Evolutionary conservation across 2,797 vertebrate genomes (phyloP).

Genomic region (Prunella strophiata): DNA sequence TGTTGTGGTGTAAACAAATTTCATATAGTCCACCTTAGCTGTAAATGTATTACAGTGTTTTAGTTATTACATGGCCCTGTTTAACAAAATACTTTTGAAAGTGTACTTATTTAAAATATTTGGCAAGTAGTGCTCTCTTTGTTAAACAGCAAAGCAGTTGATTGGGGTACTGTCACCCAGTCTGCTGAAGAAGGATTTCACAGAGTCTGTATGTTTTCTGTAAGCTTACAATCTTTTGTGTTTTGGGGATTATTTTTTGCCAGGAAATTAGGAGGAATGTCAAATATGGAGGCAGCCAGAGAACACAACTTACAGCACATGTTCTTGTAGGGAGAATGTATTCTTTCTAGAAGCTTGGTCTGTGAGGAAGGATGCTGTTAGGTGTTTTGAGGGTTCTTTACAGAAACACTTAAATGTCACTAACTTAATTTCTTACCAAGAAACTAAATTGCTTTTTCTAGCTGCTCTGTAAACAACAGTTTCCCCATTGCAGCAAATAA

Average conservation of each 20-base stretch:
- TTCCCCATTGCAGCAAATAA: not conserved
- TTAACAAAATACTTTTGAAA: not conserved
- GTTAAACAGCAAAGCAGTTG: not conserved
- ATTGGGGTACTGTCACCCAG: not conserved
- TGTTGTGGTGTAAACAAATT: not conserved
- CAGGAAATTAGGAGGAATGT: not conserved
- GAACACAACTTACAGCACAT: not conserved
- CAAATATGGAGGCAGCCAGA: not conserved
- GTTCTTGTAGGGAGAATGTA: not conserved
- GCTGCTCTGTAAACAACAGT: not conserved
- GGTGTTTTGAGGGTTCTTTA: not conserved
- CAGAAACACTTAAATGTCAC: not conserved
- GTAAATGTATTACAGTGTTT: not conserved
- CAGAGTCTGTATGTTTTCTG: not conserved
- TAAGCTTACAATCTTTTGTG: not conserved
- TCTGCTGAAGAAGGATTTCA: not conserved
- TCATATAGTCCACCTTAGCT: fast-evolving
- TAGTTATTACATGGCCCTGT: not conserved
- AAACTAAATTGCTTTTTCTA: not conserved
- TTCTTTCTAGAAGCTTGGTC: not conserved
- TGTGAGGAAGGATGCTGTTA: not conserved
- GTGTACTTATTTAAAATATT: not conserved
- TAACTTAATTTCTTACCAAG: not conserved
- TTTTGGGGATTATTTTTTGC: not conserved
- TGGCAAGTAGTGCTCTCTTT: not conserved